Base-by-base conservation (phyloP, 2,888 invertebrate genomes). In the Maniola hyperantus region DNA sequence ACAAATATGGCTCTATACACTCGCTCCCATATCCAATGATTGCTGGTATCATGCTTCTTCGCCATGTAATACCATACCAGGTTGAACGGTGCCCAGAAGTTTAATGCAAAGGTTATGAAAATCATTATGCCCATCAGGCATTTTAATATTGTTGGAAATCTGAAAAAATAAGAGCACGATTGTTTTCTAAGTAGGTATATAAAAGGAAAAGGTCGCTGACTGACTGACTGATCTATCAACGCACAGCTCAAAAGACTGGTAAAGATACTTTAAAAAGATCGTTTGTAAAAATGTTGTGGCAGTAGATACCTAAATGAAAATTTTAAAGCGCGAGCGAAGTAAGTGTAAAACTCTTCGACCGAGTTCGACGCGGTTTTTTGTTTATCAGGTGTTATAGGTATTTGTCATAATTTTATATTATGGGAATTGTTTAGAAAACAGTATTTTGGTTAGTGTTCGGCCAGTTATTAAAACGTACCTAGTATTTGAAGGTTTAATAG, bases 31-130 rank as follows among this genome's bases (percentile, higher is more conserved):
- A 91, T 66, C 87, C 88, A 89, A 68, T 88, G 81, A 34, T 74
- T 83, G 50, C 79, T 80, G 0, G 82, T 77, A 5, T 84, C 77
- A 51, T 91, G 87, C 61, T 76, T 84, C 73, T 83, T 83, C 1
- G 84, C 78, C 6, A 91, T 72, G 71, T 92, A 92, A 68, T 87
- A 76, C 91, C 91, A 91, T 0, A 89, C 88, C 15, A 92, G 75
- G 71, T 91, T 90, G 76, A 92, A 92, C 0, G 91, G 91, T 0
- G 90, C 90, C 90, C 90, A 92, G 76, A 88, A 92, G 73, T 91
- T 91, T 0, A 92, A 76, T 0, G 89, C 91, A 13, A 89, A 91
- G 0, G 91, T 92, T 13, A 91, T 82, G 70, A 88, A 91, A n/a
- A 91, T 91, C 90, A 92, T 90, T 0, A 88, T 64, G 0, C 83